These are phyloP conservation scores for Dicerorhinus sumatrensis DNA, from an alignment of 2,113 vertebrate genomes.

Conservation along the genomic window DNA sequence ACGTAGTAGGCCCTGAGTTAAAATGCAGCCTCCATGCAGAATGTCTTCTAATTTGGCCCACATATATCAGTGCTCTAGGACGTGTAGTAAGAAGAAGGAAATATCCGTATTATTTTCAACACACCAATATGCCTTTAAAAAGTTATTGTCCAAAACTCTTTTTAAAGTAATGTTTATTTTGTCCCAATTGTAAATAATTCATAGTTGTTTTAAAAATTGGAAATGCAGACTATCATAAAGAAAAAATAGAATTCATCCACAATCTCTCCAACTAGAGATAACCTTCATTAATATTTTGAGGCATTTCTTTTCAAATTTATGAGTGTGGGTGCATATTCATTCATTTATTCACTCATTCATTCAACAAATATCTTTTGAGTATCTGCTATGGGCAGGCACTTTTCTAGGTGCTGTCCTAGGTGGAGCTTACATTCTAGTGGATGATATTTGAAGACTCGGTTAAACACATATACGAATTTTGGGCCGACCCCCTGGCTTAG, in stretches of 20 bases:
- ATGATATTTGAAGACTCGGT: background rate
- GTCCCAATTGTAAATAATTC: background rate
- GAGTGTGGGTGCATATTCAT: background rate
- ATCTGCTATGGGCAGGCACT: background rate
- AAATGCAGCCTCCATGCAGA: background rate
- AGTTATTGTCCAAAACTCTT: background rate
- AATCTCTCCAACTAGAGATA: background rate
- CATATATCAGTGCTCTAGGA: background rate
- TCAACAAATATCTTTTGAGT: background rate
- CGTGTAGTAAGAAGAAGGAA: background rate
- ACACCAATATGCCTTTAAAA: background rate
- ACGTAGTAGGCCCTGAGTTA: background rate
- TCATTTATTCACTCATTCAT: background rate
- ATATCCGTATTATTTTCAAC: background rate
- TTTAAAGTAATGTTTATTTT: constrained; percentile 5
- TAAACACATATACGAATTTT: too few relatives aligned
- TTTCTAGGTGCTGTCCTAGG: too few relatives aligned
- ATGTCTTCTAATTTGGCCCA: background rate
- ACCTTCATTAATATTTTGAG: background rate
- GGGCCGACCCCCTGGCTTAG: too few relatives aligned
- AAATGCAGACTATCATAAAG: background rate
- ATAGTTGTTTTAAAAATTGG: background rate
- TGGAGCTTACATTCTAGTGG: background rate
- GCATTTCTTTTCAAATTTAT: background rate
- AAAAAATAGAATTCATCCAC: background rate